phyloP scores from a whole-genome alignment of 2,888 invertebrate species.

The Pandemis cinnamomeana region DNA sequence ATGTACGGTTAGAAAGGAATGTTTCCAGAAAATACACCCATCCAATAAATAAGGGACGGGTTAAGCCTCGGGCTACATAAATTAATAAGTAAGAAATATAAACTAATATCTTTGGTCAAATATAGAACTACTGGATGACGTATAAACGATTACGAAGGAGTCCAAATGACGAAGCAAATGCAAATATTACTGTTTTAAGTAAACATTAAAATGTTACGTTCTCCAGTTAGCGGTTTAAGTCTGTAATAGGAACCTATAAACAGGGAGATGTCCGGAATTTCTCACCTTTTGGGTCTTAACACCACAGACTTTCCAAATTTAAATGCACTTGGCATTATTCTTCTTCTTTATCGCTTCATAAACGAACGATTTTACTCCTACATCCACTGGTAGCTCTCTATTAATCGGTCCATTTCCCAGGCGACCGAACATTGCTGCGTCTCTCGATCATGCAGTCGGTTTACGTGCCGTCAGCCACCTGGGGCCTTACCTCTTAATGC shows the following conservation, averaged over 20 bases:
- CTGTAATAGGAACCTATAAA: not conserved
- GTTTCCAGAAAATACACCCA: constrained; percentile 19
- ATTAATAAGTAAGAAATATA: constrained; percentile 23
- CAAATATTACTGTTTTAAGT: not conserved
- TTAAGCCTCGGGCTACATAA: constrained; percentile 21
- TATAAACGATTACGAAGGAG: not conserved
- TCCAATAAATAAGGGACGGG: constrained; percentile 19
- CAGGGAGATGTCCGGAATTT: not conserved
- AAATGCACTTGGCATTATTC: not conserved
- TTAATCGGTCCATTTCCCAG: no score
- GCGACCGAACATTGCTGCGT: no score
- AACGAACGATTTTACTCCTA: no score
- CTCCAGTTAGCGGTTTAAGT: no score
- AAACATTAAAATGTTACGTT: not conserved
- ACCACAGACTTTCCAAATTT: not conserved
- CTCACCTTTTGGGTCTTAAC: not conserved
- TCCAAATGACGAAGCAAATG: not conserved
- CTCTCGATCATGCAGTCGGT: no score
- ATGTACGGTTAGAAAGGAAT: not conserved
- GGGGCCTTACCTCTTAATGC: no score
- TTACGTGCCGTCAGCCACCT: no score
- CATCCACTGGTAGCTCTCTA: no score
- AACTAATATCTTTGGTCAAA: constrained; percentile 2
- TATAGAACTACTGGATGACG: not conserved
- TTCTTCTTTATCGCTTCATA: no score